A percentile compares a stretch with the other conserved stretches of the same genome.
Conservation (phyloP, 2,888 invertebrate genomes). For the Papilio gigon region DNA sequence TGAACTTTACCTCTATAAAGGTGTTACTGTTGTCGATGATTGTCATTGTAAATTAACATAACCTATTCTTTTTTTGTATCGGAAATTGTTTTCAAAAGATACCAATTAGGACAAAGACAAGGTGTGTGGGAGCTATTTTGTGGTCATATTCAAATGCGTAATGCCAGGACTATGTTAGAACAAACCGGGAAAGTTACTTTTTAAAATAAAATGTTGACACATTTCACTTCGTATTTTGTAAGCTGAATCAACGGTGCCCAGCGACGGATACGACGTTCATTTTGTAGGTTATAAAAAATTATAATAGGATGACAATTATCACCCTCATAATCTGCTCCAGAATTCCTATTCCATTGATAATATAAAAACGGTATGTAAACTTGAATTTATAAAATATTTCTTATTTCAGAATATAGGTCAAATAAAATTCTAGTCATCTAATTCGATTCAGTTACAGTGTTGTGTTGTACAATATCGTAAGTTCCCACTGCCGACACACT, state of each 20-base stretch:
- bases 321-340: neutral
- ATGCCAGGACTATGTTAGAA: no score
- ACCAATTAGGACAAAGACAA: no score
- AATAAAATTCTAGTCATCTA: conserved; percentile 43
- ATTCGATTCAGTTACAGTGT: conserved; percentile 6
- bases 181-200: no score
- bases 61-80: no score
- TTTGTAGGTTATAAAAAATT: conserved; percentile 9
- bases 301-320: neutral
- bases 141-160: no score
- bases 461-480: neutral
- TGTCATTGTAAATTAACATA: no score
- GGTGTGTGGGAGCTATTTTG: no score
- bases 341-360: neutral
- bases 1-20: no score
- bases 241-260: conserved; percentile 79
- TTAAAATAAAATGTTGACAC: conserved; percentile 48
- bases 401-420: conserved; percentile 17
- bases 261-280: conserved; percentile 20
- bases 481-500: neutral
- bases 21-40: no score
- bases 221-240: conserved; percentile 53
- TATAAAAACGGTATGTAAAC: neutral
- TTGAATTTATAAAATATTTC: neutral
- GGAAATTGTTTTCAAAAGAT: no score